Evolutionary conservation across 2,797 vertebrate genomes (phyloP).

Genomic region (Pygocentrus nattereri): DNA sequence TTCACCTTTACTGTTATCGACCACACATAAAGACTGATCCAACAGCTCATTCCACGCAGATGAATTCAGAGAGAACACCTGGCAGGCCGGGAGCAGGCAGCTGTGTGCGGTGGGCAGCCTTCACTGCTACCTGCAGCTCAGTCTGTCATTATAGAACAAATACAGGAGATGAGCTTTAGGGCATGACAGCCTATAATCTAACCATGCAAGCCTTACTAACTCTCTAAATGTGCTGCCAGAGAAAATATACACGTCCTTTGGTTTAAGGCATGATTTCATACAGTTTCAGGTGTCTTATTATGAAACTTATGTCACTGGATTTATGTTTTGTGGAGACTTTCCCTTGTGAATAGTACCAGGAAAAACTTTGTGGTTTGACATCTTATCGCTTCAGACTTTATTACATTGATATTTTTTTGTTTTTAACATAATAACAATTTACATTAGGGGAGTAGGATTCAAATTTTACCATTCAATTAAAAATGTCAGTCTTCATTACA

Average conservation of each 20-base stretch:
- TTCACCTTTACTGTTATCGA: slow-evolving; percentile 22
- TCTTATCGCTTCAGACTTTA: not conserved
- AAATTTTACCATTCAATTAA: not conserved
- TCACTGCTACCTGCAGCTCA: slow-evolving; percentile 54
- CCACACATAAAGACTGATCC: slow-evolving; percentile 13
- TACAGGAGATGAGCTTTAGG: slow-evolving; percentile 50
- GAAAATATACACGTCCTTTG: slow-evolving; percentile 39
- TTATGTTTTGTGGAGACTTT: not conserved
- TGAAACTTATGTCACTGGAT: slow-evolving; percentile 5
- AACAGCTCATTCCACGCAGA: slow-evolving; percentile 15
- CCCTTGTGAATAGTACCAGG: not conserved
- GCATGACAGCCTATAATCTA: slow-evolving; percentile 57
- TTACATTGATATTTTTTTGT: not conserved
- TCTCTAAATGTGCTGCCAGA: slow-evolving; percentile 32
- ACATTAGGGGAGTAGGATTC: not conserved
- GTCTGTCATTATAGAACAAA: slow-evolving; percentile 61
- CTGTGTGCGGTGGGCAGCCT: slow-evolving; percentile 40
- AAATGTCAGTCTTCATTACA: not conserved
- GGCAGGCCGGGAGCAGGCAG: slow-evolving; percentile 40
- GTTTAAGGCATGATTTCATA: slow-evolving; percentile 9
- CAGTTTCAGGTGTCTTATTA: slow-evolving; percentile 17
- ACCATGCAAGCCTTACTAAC: slow-evolving; percentile 36
- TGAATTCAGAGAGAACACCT: slow-evolving; percentile 48
- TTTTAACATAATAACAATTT: not conserved
- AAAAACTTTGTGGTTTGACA: not conserved